Evolutionary conservation across 2,113 vertebrate genomes (phyloP), one percentile per base, ranked within the genome.

Genomic region (Myiopsitta monachus): DNA sequence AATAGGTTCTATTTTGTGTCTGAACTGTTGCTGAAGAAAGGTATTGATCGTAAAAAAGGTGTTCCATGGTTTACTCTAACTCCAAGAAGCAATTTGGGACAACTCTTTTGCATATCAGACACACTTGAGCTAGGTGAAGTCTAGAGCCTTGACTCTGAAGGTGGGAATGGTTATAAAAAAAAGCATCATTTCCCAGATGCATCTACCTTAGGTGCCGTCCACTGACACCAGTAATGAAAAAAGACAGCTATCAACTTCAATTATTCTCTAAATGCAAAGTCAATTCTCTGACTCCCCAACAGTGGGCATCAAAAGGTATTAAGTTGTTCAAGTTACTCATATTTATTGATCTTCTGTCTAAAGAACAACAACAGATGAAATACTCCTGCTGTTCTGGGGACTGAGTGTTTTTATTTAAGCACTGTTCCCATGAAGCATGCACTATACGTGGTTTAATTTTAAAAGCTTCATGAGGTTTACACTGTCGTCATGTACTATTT

Each of bases 261-360:
- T 43, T 41, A 77, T 83, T 90, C 15, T 49, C 18, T 66, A 85
- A 93, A 33, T 33, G 31, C 39, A 76, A 88, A 96, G 84, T 51
- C 30, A 80, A 77, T 94, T 88, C n/a, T 79, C 57, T 47, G 51
- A 52, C 49, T 90, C 13, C 21, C 30, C 46, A 88, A 33, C 41
- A 62, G 67, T 14, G 14, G 28, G 15, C 46, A 88, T 91, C n/a
- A 73, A 91, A 84, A 85, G 10, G 26, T 62, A 79, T 46, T 83
- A 87, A 82, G 38, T 77, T 93, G 85, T 95, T 92, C 31, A 84
- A 66, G 74, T 67, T 93, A 57, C 52, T 91, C 55, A 54, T 59
- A 80, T 63, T 90, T 96, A 94, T 94, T 75, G 85, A 96, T 68
- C n/a, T 94, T 75, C 70, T 81, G 54, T 70, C 92, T 84, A 39